Evolutionary conservation across 2,888 invertebrate genomes (phyloP).

Genomic region (Calliopum simillimum): DNA sequence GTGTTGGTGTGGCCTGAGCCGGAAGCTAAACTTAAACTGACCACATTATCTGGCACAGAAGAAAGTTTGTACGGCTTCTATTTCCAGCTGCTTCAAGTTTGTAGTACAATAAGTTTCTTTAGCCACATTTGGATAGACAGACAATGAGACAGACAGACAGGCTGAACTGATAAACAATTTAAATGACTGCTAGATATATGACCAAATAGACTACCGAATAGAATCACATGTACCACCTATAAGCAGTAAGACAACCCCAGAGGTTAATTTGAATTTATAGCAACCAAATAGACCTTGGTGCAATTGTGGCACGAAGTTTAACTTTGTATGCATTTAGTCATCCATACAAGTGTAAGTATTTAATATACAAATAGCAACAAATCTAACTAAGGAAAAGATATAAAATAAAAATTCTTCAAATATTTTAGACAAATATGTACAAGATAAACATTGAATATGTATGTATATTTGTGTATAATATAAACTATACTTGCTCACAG

Average conservation of each 20-base stretch:
- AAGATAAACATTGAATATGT: slow-evolving; percentile 5
- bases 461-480: too few species aligned
- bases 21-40: slow-evolving; percentile 24
- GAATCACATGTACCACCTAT: too few species aligned
- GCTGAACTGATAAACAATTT: neutral
- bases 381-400: neutral
- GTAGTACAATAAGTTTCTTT: neutral
- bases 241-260: neutral
- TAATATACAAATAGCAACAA: neutral
- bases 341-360: neutral
- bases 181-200: too few species aligned
- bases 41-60: slow-evolving; percentile 26
- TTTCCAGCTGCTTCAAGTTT: neutral
- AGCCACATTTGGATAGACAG: neutral
- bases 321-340: neutral
- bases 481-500: too few species aligned
- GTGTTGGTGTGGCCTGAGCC: neutral
- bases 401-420: neutral
- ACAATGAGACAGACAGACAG: neutral
- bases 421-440: slow-evolving; percentile 9
- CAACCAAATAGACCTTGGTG: neutral
- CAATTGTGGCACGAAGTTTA: neutral
- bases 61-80: neutral
- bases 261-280: slow-evolving; percentile 4
- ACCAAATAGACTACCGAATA: too few species aligned